These are phyloP conservation scores for Hyles euphorbiae DNA, from an alignment of 1,140 invertebrate genomes.

Conservation along the genomic window DNA sequence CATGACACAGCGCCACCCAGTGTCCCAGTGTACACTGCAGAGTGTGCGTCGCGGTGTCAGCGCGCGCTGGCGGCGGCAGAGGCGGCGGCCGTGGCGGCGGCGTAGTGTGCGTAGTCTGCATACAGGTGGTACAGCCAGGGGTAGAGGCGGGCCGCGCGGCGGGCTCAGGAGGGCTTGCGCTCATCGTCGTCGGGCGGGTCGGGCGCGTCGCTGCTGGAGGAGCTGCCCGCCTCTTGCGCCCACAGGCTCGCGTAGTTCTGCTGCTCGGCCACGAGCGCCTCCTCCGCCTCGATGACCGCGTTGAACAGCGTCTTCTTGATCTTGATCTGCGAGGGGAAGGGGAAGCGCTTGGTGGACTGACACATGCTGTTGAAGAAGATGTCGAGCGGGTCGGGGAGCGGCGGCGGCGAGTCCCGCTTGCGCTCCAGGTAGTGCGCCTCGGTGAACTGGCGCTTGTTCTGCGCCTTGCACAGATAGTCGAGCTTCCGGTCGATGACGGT, in stretches of 20 bases:
- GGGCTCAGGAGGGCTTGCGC: slow-evolving; percentile 45
- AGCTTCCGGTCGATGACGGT: slow-evolving; percentile 47
- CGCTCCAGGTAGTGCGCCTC: slow-evolving; percentile 20
- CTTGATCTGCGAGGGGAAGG: slow-evolving; percentile 55
- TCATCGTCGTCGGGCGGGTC: slow-evolving; percentile 29
- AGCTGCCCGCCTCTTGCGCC: slow-evolving; percentile 44
- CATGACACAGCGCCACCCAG: too few species aligned
- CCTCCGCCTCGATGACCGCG: slow-evolving; percentile 58
- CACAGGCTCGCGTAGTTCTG: slow-evolving; percentile 62
- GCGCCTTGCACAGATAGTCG: slow-evolving; percentile 48
- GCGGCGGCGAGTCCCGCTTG: slow-evolving; percentile 20
- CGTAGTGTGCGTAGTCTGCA: slow-evolving; percentile 22
- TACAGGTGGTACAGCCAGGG: slow-evolving; percentile 1
- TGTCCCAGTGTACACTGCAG: too few species aligned
- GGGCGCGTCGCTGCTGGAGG: slow-evolving; percentile 39
- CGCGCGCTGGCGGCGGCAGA: too few species aligned
- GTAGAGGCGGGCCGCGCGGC: slow-evolving; percentile 25
- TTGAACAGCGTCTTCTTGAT: slow-evolving; percentile 59
- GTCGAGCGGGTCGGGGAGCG: slow-evolving; percentile 46
- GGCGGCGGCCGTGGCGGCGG: slow-evolving; percentile 8
- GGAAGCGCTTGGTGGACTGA: slow-evolving; percentile 62
- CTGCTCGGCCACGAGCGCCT: slow-evolving; percentile 60
- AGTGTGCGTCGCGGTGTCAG: too few species aligned
- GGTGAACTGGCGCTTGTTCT: slow-evolving; percentile 34
- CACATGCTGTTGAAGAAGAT: slow-evolving; percentile 71